Evolutionary conservation across 2,888 invertebrate species (phyloP), one percentile per base, ranked within the genome.

Genomic region (Philopedon plagiatum): DNA sequence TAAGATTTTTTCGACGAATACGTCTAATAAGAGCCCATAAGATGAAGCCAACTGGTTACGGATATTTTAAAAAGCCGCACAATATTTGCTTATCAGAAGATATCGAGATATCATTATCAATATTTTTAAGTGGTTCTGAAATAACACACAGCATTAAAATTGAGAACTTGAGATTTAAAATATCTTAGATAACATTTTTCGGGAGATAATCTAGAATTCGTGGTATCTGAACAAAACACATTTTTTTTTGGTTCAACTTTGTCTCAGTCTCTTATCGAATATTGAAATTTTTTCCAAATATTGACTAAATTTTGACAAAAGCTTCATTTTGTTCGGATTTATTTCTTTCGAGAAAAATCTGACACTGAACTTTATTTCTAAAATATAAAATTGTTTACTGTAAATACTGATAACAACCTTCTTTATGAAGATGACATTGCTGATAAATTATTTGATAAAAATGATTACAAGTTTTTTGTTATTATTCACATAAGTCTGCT

Each of bases 181-280:
- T 29, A 18, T 29, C 23, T 18, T 1, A 54, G 51, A 54, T 54
- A 49, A 26, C 8, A 18, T 9, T 54, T 23, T 21, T 23, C n/a
- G 5, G n/a, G 15, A 39, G 2, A 15, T 15, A 34, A 39, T 13
- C 15, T 13, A 15, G 5, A 7, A 13, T n/a, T 2, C 5, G 39
- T 39, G 15, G 2, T 39, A 39, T 7, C 19, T 44, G 18, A 18
- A 18, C 41, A 41, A 18, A 9, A 44, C 18, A 9, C 1, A 44
- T 18, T 19, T 19, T 8, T 2, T 39, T 15, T 1, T 13, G 5
- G 4, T 62, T 62, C 62, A 62, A 62, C 62, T 62, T 26, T 62
- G 49, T 26, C 49, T 46, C 13, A 51, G 37, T 37, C 51, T 49
- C 21, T 63, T 51, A n/a, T 63, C 51, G 11, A 62, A 62, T 46